Base-by-base conservation (phyloP, 2,113 vertebrate species). In the Sardina pilchardus region DNA sequence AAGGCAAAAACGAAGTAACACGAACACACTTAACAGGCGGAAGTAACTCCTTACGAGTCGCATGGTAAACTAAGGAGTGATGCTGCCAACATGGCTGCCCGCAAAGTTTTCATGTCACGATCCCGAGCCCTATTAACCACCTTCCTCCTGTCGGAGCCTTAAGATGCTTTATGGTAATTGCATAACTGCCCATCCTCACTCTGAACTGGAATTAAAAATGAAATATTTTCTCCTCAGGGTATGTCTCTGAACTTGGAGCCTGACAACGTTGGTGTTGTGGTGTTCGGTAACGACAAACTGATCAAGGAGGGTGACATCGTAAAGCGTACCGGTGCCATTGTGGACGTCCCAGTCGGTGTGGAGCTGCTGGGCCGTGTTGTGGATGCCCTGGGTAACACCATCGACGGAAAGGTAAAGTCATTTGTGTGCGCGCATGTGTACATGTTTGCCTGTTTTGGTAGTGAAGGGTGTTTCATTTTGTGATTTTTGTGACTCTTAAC, bases 201-300 rank as follows among this genome's bases (percentile, higher is more conserved):
- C 34, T 34, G 26, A 17, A 78, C 10, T 12, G n/a, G n/a, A 30
- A 12, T 2, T 71, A 12, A 71, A 26, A 12, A 26, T 7, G 1
- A 26, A 26, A 50, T 30, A 8, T 8, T 85, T 63, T 45, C 43
- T 12, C n/a, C 80, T 9, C 83, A 99, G 98, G 98, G 98, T 12
- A 99, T 99, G 98, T 98, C 98, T 94, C 94, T 99, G 96, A 99
- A 99, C 93, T 97, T 99, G 97, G 98, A 99, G 94, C 97, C 98
- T 0, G 98, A 99, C 94, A 99, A 99, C 0, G 98, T 99, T 90
- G 98, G 98, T 95, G 97, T 99, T 91, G 98, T 99, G n/a, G 98
- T 99, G 90, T 99, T 99, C 43, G 98, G 98, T 92, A 99, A 99
- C 0, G 98, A 99, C 94, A 99, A 99, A 85, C 94, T 99, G 88